A percentile compares a stretch with the other conserved stretches of the same genome.
Evolutionary conservation across 2,113 vertebrate species (phyloP).

Genomic region (Labeo catla): DNA sequence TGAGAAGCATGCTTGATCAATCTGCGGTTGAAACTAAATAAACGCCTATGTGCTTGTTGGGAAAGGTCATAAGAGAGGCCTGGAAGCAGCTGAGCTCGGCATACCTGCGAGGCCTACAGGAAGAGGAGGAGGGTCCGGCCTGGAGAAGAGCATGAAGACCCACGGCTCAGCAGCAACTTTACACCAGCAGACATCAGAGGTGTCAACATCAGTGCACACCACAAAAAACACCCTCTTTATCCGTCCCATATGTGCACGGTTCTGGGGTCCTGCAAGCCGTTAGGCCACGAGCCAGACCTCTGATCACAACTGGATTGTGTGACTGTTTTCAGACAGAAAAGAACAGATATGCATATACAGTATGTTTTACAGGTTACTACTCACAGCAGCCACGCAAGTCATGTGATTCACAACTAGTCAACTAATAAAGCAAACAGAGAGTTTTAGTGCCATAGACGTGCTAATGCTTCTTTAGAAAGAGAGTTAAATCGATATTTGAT

Average conservation of each 20-base stretch:
- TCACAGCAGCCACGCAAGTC: background rate
- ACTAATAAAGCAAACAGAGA: background rate
- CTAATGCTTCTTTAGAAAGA: background rate
- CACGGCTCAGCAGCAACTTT: constrained; percentile 52
- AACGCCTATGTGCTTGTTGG: background rate
- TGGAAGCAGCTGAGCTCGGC: background rate
- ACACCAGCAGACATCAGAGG: constrained; percentile 59
- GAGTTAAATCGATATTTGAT: background rate
- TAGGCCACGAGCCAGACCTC: background rate
- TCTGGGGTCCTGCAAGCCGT: background rate
- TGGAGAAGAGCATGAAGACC: constrained; percentile 22
- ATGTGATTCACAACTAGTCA: background rate
- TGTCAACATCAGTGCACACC: constrained; percentile 63
- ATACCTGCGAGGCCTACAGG: background rate
- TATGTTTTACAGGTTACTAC: background rate
- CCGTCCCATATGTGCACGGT: constrained; percentile 66
- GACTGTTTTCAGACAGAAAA: background rate
- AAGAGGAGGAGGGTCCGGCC: background rate
- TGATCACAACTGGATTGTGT: background rate
- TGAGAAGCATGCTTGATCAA: constrained; percentile 12
- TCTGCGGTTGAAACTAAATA: background rate
- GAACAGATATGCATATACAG: background rate
- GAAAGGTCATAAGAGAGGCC: constrained; percentile 1
- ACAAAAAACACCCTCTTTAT: constrained; percentile 64
- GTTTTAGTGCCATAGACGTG: background rate